Percentiles rank a stretch among this genome's conserved stretches.
phyloP scores from a whole-genome alignment of 2,888 invertebrate genomes.

The Mimumesa dahlbomi region DNA sequence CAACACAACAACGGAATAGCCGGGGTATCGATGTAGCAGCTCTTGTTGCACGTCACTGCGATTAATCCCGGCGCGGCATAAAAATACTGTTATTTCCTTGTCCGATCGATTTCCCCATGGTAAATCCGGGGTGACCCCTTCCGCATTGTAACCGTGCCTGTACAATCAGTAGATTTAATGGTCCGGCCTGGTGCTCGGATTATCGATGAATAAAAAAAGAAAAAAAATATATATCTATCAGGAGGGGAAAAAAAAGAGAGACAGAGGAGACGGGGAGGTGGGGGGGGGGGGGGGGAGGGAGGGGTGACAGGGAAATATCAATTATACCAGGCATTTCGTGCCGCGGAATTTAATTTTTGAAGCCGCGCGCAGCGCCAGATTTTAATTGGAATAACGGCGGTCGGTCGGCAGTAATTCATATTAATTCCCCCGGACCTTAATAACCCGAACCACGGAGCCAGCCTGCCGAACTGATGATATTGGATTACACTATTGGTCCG shows the following conservation, averaged over 20 bases:
- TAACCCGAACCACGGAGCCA: constrained; percentile 36
- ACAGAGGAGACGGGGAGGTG: too few species aligned
- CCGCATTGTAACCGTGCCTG: neutral
- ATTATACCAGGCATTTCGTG: constrained; percentile 18
- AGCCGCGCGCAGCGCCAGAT: neutral
- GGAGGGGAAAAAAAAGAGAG: neutral
- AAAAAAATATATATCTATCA: too few species aligned
- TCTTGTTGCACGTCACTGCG: too few species aligned
- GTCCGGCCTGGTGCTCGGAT: constrained; percentile 5
- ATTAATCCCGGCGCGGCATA: neutral
- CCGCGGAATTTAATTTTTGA: neutral
- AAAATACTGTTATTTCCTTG: neutral
- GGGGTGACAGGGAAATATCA: constrained; percentile 1
- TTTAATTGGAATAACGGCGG: constrained; percentile 45
- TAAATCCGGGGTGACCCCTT: too few species aligned
- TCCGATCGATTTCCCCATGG: neutral
- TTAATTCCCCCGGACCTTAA: constrained; percentile 47
- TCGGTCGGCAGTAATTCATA: constrained; percentile 41
- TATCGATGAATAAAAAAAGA: neutral
- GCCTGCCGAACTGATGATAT: constrained; percentile 37
- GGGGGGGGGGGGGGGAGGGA: too few species aligned
- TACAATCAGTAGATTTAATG: neutral
- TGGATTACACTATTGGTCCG: constrained; percentile 54
- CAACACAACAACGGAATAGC: too few species aligned
- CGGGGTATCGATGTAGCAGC: too few species aligned